A percentile compares a stretch with the other conserved stretches of the same genome.
Evolutionary conservation across 2,888 invertebrate species (phyloP).

Genomic region (Taenaris catops): DNA sequence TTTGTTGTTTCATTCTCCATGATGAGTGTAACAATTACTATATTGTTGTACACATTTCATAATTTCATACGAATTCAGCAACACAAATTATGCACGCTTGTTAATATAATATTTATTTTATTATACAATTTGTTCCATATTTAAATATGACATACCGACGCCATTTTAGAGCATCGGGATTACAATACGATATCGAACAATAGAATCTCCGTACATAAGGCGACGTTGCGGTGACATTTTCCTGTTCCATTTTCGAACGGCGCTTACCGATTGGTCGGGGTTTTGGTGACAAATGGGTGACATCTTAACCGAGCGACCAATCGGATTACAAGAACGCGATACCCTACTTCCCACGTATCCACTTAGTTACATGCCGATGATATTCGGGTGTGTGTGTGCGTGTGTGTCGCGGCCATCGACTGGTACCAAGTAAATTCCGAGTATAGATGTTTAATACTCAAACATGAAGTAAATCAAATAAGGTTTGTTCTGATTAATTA

Average conservation of each 20-base stretch:
- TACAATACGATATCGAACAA: conserved; percentile 27
- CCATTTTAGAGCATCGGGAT: conserved; percentile 18
- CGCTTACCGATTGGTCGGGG: conserved; percentile 48
- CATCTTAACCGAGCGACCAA: conserved; percentile 54
- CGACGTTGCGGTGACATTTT: conserved; percentile 58
- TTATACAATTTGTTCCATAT: too few species aligned
- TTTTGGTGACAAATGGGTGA: conserved; percentile 78
- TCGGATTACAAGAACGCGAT: conserved; percentile 35
- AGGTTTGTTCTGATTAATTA: too few species aligned
- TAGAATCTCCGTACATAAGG: conserved; percentile 40
- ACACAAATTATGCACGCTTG: conserved; percentile 23
- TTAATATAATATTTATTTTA: too few species aligned
- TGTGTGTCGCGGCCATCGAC: too few species aligned
- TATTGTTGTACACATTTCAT: conserved; percentile 35
- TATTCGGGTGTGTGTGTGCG: too few species aligned
- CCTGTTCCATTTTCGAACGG: conserved; percentile 51
- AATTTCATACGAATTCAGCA: conserved; percentile 17
- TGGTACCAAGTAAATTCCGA: too few species aligned
- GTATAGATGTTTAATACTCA: too few species aligned
- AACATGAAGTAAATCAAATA: too few species aligned
- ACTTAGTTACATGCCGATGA: too few species aligned
- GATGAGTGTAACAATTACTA: conserved; percentile 67
- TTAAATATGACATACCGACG: conserved; percentile 6
- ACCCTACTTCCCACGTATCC: too few species aligned
- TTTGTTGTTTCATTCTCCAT: conserved; percentile 67